A percentile compares a stretch with the other conserved stretches of the same genome.
Evolutionary conservation across 2,113 vertebrate species (phyloP).

Genomic region (Arothron firmamentum): DNA sequence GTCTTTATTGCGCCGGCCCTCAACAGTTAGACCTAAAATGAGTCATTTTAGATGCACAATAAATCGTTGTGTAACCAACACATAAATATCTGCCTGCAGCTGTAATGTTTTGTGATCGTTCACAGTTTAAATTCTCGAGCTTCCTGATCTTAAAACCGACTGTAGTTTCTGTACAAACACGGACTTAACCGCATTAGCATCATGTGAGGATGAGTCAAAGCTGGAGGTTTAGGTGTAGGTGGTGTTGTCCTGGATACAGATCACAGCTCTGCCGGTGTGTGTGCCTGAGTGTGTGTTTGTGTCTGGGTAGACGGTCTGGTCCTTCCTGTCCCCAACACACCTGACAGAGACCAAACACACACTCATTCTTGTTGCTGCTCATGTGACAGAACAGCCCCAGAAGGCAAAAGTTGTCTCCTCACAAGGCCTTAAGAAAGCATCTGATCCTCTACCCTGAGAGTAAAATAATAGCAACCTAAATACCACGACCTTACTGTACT

Average conservation of each 20-base stretch:
- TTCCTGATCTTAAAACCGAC: background rate
- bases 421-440: background rate
- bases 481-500: no score
- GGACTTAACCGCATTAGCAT: background rate
- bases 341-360: conserved; percentile 19
- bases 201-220: conserved; percentile 42
- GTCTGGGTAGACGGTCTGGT: conserved; percentile 52
- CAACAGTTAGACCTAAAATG: no score
- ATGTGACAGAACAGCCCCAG: conserved; percentile 9
- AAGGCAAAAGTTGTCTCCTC: conserved; percentile 6
- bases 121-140: background rate
- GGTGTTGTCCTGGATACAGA: conserved; percentile 28
- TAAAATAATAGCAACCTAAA: background rate
- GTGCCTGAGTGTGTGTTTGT: background rate
- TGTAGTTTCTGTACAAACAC: background rate
- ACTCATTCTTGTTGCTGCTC: background rate
- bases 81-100: no score
- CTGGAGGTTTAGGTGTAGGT: background rate
- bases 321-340: conserved; percentile 51
- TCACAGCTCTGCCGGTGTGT: background rate
- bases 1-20: no score
- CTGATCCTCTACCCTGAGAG: background rate
- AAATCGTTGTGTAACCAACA: no score
- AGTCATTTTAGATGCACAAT: no score
- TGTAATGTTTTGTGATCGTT: no score